A percentile compares a stretch with the other conserved stretches of the same genome.
phyloP scores from a whole-genome alignment of 2,113 vertebrate species.

The Turdus rufiventris region DNA sequence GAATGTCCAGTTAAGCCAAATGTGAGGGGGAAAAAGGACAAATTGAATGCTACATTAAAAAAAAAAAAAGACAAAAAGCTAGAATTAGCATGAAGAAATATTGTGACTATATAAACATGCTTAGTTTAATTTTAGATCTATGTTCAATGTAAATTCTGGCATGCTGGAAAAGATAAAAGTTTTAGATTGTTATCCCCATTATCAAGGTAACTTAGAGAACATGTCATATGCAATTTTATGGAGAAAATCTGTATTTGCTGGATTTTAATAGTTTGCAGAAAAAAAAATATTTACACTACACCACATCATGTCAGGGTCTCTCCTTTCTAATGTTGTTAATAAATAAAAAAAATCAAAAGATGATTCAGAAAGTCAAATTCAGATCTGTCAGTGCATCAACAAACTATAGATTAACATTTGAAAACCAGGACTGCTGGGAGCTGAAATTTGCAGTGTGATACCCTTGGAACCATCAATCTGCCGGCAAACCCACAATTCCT shows the following conservation, averaged over 20 bases:
- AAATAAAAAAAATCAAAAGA: background rate
- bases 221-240: background rate
- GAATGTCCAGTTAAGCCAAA: background rate
- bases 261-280: background rate
- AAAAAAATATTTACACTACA: background rate
- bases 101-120: background rate
- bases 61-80: background rate
- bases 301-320: background rate
- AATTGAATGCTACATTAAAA: background rate
- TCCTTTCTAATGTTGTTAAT: background rate
- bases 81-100: background rate
- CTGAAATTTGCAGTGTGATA: background rate
- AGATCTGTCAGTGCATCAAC: background rate
- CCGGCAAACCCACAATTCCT: background rate
- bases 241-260: background rate
- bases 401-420: background rate
- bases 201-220: background rate
- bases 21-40: accelerated
- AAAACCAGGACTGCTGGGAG: background rate
- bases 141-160: background rate
- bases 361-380: background rate
- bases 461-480: background rate
- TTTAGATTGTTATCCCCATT: background rate
- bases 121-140: background rate
- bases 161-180: background rate